Evolutionary conservation across 1,140 invertebrate species (phyloP).

Genomic region (Tenebrio molitor): DNA sequence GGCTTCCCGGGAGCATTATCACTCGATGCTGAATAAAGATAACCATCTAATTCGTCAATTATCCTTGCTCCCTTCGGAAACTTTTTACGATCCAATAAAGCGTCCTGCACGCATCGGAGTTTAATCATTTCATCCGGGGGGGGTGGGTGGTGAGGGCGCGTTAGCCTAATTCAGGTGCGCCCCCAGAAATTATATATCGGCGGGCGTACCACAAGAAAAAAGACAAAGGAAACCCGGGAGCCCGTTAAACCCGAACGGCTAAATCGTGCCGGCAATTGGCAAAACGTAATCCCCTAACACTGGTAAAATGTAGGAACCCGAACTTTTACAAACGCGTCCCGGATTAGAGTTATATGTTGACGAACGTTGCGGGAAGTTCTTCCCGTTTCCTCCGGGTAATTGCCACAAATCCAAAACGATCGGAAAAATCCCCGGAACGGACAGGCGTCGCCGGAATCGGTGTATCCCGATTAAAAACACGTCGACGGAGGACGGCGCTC

Average conservation of each 20-base stretch:
- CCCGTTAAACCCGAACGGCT: constrained; percentile 45
- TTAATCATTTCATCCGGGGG: constrained; percentile 4
- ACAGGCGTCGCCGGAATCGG: no score
- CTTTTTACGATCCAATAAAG: constrained; percentile 30
- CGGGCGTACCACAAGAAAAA: not conserved
- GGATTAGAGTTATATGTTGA: constrained; percentile 38
- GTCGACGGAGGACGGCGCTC: not conserved
- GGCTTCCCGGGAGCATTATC: not conserved
- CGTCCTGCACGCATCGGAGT: not conserved
- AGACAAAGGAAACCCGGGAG: constrained; percentile 38
- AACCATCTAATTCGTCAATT: constrained; percentile 11
- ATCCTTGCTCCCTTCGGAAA: constrained; percentile 2
- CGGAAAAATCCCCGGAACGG: not conserved
- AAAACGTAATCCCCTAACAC: constrained; percentile 49
- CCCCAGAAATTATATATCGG: constrained; percentile 21
- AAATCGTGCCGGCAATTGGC: constrained; percentile 49
- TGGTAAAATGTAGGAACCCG: constrained; percentile 28
- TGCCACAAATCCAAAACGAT: constrained; percentile 26
- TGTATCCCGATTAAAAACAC: constrained; percentile 18
- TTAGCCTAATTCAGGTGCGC: constrained; percentile 5
- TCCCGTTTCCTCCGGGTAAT: constrained; percentile 20
- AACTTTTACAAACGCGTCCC: constrained; percentile 49
- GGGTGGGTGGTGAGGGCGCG: constrained; percentile 1
- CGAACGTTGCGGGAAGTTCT: constrained; percentile 25
- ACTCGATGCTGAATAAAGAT: constrained; percentile 4